Base-by-base conservation (phyloP, 2,888 invertebrate species). In the Tanytarsus gracilentus region DNA sequence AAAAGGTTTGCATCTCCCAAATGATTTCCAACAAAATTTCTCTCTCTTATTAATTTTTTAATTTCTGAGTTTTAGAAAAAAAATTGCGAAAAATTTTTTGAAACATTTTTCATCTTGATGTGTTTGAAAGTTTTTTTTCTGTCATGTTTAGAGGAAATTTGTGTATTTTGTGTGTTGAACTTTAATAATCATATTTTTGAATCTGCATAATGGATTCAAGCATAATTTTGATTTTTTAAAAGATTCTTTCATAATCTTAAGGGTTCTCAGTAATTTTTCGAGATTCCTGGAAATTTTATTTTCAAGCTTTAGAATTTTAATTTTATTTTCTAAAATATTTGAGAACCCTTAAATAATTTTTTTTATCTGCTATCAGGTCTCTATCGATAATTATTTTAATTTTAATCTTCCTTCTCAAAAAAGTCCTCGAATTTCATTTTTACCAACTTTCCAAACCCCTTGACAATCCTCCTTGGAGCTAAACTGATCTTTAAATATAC, bases 1-100 rank as follows among this genome's bases (percentile, higher is more conserved):
- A 21, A 86, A 86, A 76, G 62, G 62, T 62, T 62, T 52, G 62
- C 62, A 62, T 59, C 36, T 40, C 30, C 26, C 39, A 26, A 23
- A 40, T 33, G 25, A 33, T 48, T 53, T 36, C 39, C 36, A 11
- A 50, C 39, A 11, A 9, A 11, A 9, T 33, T 4, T 33, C 33
- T 33, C 33, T 33, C 6, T 62, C 25, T 59, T 21, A n/a, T n/a
- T n/a, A n/a, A n/a, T n/a, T n/a, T n/a, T n/a, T n/a, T n/a, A n/a
- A n/a, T n/a, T n/a, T n/a, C n/a, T n/a, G n/a, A n/a, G n/a, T n/a
- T n/a, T n/a, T n/a, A n/a, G n/a, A n/a, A n/a, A n/a, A n/a, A n/a
- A n/a, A n/a, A n/a, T n/a, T n/a, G n/a, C n/a, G n/a, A n/a, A n/a
- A n/a, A n/a, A n/a, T n/a, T n/a, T n/a, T n/a, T n/a, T n/a, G n/a